Evolutionary conservation across 2,113 vertebrate species (phyloP).

Genomic region (Chaetodon auriga): DNA sequence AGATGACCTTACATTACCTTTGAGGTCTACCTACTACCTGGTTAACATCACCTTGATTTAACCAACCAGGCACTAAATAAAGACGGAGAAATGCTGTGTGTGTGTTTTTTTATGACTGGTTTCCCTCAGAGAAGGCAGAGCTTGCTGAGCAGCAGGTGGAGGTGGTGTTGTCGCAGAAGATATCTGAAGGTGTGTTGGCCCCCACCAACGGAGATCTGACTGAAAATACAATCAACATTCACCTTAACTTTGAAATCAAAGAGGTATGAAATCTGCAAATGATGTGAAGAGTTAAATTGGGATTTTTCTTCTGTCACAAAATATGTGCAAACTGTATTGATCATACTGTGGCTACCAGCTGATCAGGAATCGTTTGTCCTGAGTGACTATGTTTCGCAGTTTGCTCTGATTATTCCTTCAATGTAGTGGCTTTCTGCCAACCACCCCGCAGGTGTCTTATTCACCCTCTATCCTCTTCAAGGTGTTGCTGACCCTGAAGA

Average conservation of each 20-base stretch:
- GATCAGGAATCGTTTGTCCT: background rate
- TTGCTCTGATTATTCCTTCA: background rate
- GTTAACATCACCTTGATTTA: background rate
- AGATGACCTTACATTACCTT: too few species aligned
- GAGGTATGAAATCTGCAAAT: conserved; percentile 81
- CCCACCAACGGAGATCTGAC: conserved; percentile 25
- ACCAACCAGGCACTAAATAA: background rate
- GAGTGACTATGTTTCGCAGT: background rate
- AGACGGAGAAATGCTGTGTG: too few species aligned
- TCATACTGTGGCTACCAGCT: background rate
- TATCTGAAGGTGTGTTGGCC: background rate
- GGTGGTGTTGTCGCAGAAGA: conserved; percentile 27
- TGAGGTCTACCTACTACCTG: background rate
- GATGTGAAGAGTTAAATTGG: too few species aligned
- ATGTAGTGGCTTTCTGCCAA: background rate
- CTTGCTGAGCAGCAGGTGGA: conserved; percentile 56
- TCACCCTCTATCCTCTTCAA: conserved; percentile 40
- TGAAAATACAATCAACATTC: conserved; percentile 86
- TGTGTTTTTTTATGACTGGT: background rate
- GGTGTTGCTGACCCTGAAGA: conserved; percentile 90
- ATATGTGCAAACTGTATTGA: too few species aligned
- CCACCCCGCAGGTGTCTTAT: background rate
- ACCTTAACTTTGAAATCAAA: conserved; percentile 93
- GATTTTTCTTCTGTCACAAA: background rate
- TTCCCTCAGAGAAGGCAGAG: conserved; percentile 64